A percentile compares a stretch with the other conserved stretches of the same genome.
Conservation (phyloP, 2,888 invertebrate genomes). For the Gymnosoma rotundatum region DNA sequence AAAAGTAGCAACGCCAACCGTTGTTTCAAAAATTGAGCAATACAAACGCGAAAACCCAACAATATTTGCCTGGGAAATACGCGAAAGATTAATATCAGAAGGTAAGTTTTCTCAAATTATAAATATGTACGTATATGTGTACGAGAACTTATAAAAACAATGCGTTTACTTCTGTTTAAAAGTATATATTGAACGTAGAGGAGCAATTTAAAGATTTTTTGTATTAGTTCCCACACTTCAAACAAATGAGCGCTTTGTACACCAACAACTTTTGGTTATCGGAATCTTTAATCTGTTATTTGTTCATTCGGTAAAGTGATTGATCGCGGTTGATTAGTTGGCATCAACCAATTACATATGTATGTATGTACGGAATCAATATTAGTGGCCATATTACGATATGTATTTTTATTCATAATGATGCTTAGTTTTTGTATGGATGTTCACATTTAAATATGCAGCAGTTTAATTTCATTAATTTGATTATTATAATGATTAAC, state of each 20-base stretch:
- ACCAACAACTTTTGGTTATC: constrained; percentile 42
- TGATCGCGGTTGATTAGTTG: constrained; percentile 68
- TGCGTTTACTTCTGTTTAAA: constrained; percentile 34
- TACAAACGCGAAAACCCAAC: constrained; percentile 99
- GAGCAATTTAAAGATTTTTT: constrained; percentile 13
- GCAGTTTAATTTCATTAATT: constrained; percentile 58
- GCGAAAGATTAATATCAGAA: constrained; percentile 97
- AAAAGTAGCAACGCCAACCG: constrained; percentile 98
- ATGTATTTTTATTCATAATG: neutral
- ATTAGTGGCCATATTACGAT: constrained; percentile 8
- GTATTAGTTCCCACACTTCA: constrained; percentile 63
- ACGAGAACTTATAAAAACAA: neutral
- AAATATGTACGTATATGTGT: neutral
- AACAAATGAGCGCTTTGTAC: constrained; percentile 36
- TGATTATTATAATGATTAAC: constrained; percentile 53
- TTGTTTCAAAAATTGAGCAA: constrained; percentile 98
- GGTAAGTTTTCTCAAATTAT: constrained; percentile 85
- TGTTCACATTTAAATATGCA: constrained; percentile 26
- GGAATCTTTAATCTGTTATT: constrained; percentile 63
- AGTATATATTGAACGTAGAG: constrained; percentile 8
- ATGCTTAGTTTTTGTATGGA: neutral
- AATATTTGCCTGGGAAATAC: constrained; percentile 99
- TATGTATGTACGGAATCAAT: neutral
- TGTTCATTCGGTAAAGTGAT: constrained; percentile 65
- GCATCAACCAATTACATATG: constrained; percentile 33